These are phyloP conservation scores for Pristionchus exspectatus DNA, from an alignment of 2,888 invertebrate species.

Conservation along the genomic window DNA sequence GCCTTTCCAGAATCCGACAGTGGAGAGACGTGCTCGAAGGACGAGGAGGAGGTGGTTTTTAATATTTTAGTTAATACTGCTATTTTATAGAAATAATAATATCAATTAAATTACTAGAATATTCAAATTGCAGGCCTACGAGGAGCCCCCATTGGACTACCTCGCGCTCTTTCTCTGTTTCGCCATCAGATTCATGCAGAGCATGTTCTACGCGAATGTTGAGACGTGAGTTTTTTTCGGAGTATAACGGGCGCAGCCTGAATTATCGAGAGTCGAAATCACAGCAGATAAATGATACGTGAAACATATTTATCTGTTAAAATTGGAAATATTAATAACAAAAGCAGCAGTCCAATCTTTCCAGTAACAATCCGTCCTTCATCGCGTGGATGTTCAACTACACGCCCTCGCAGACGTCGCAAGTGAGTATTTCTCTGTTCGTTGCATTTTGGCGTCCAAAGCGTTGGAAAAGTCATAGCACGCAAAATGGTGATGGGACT, in stretches of 20 bases:
- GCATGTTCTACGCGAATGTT: slow-evolving; percentile 61
- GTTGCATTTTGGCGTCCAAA: too few species aligned
- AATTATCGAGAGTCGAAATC: too few species aligned
- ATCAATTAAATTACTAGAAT: not conserved
- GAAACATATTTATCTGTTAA: too few species aligned
- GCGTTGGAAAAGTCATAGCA: too few species aligned
- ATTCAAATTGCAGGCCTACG: not conserved
- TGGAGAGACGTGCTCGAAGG: slow-evolving; percentile 31
- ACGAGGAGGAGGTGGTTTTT: not conserved
- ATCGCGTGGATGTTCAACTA: slow-evolving; percentile 41
- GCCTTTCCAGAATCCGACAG: slow-evolving; percentile 21
- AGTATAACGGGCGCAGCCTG: too few species aligned
- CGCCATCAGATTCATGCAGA: slow-evolving; percentile 58
- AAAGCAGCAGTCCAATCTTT: not conserved
- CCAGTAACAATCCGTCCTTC: slow-evolving; percentile 17
- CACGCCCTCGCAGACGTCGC: not conserved
- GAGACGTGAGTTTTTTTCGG: slow-evolving; percentile 54
- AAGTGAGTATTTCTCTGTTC: not conserved
- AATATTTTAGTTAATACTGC: not conserved
- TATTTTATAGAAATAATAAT: not conserved
- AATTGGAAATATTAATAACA: too few species aligned
- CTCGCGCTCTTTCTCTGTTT: slow-evolving; percentile 58
- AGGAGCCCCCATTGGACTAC: slow-evolving; percentile 57
- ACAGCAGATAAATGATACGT: too few species aligned
- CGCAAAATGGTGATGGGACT: too few species aligned